These are phyloP conservation scores for Protonibea diacanthus DNA, from an alignment of 2,797 vertebrate species.

Conservation along the genomic window DNA sequence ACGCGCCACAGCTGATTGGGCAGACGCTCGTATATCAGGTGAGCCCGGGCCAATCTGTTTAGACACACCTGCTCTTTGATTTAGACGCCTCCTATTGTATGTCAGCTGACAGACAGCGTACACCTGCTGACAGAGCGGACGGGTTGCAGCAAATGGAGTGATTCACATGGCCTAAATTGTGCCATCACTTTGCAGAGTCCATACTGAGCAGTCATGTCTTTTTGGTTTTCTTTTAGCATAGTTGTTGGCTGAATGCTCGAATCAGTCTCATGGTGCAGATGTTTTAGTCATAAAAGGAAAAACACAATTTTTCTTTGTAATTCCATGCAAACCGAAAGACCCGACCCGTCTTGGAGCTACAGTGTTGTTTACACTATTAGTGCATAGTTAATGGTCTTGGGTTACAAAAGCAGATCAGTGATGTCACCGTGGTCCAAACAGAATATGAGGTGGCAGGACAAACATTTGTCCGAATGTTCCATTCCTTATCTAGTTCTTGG, in stretches of 20 bases:
- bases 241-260: not conserved
- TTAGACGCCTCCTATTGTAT: conserved; percentile 68
- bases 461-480: conserved; percentile 79
- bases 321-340: conserved; percentile 22
- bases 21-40: conserved; percentile 68
- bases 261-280: not conserved
- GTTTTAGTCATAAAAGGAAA: conserved; percentile 18
- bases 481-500: conserved; percentile 81
- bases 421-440: conserved; percentile 67
- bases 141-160: not conserved
- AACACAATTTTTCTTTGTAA: conserved; percentile 5
- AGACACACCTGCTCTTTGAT: conserved; percentile 79
- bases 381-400: conserved; percentile 56
- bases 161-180: conserved; percentile 20
- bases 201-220: not conserved
- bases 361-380: conserved; percentile 58
- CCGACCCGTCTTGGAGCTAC: conserved; percentile 6
- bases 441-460: conserved; percentile 69
- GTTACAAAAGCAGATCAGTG: conserved; percentile 56
- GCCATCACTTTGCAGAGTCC: not conserved
- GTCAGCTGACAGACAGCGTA: conserved; percentile 57
- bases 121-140: conserved; percentile 59
- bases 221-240: no score
- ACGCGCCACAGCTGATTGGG: conserved; percentile 67
- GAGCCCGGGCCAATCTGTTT: conserved; percentile 75